phyloP scores from a whole-genome alignment of 2,797 vertebrate species.

The Myoxocephalus aenaeus region DNA sequence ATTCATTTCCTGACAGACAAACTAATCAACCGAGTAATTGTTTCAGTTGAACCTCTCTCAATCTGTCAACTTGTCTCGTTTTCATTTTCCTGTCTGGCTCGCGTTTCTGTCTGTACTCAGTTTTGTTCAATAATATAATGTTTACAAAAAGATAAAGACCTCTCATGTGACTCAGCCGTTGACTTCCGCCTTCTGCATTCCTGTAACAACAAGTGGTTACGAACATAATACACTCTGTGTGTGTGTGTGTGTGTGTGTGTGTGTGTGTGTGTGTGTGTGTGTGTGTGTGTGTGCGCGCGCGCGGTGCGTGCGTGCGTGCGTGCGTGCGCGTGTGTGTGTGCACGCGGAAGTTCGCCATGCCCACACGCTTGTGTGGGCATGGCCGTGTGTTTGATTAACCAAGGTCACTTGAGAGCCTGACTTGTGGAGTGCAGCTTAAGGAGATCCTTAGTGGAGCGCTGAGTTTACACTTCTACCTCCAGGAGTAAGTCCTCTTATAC shows the following conservation, averaged over 20 bases:
- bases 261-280: conserved; percentile 18
- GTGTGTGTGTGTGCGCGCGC: conserved; percentile 13
- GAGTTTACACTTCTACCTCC: not conserved
- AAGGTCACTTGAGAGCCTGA: conserved; percentile 40
- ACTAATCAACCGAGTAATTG: not conserved
- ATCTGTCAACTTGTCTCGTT: not conserved
- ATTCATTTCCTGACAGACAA: not conserved
- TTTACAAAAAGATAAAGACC: conserved; percentile 74
- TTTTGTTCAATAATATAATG: conserved; percentile 45
- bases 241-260: not conserved
- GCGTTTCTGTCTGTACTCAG: not conserved
- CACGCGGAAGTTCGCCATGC: not conserved
- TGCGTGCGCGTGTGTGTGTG: conserved; percentile 10
- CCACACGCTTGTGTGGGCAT: not conserved
- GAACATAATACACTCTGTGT: conserved; percentile 26
- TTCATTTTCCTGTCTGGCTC: not conserved
- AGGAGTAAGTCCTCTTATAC: not conserved
- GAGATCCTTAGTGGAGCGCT: not conserved
- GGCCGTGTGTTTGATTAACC: conserved; percentile 20
- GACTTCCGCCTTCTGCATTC: conserved; percentile 75
- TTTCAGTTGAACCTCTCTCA: not conserved
- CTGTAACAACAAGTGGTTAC: conserved; percentile 56
- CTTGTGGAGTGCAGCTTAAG: conserved; percentile 20
- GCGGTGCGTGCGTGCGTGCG: conserved; percentile 2
- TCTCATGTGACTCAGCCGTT: conserved; percentile 72